Percentiles rank a stretch among this genome's conserved stretches.
phyloP scores from a whole-genome alignment of 2,888 invertebrate genomes.

The Tridacna crocea region DNA sequence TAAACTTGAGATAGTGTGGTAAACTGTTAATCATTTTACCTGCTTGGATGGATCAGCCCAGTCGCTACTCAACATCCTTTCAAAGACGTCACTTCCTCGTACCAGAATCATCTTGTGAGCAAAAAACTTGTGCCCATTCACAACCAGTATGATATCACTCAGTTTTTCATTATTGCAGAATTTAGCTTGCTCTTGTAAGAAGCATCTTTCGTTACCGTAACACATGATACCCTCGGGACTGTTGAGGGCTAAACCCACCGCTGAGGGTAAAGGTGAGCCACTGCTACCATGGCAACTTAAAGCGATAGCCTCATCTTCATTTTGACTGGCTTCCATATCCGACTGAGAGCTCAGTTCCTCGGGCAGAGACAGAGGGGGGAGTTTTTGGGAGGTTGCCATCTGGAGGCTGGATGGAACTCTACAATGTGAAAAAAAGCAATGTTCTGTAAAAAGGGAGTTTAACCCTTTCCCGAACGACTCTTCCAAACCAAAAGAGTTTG shows the following conservation, averaged over 20 bases:
- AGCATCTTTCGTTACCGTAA: conserved; percentile 76
- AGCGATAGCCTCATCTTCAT: conserved; percentile 4
- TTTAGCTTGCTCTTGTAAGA: conserved; percentile 70
- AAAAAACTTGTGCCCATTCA: conserved; percentile 83
- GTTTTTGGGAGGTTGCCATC: conserved; percentile 65
- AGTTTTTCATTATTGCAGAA: conserved; percentile 76
- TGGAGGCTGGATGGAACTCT: not conserved
- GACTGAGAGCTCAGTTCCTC: conserved; percentile 49
- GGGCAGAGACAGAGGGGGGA: conserved; percentile 61
- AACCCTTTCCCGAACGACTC: too few relatives aligned
- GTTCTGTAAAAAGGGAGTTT: too few relatives aligned
- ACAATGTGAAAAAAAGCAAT: not conserved
- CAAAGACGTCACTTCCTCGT: conserved; percentile 85
- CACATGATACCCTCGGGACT: conserved; percentile 78
- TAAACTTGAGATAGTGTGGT: too few relatives aligned
- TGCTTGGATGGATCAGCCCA: conserved; percentile 79
- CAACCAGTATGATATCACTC: conserved; percentile 77
- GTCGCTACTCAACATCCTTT: conserved; percentile 84
- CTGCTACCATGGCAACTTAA: not conserved
- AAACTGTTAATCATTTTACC: conserved; percentile 55
- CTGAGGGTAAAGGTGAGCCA: conserved; percentile 49
- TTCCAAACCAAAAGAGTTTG: too few relatives aligned
- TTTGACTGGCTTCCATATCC: conserved; percentile 30
- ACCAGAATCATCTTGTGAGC: conserved; percentile 85
- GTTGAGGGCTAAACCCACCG: conserved; percentile 67